A percentile compares a stretch with the other conserved stretches of the same genome.
Conservation (phyloP, 2,113 vertebrate species). For the Baryphthengus martii region DNA sequence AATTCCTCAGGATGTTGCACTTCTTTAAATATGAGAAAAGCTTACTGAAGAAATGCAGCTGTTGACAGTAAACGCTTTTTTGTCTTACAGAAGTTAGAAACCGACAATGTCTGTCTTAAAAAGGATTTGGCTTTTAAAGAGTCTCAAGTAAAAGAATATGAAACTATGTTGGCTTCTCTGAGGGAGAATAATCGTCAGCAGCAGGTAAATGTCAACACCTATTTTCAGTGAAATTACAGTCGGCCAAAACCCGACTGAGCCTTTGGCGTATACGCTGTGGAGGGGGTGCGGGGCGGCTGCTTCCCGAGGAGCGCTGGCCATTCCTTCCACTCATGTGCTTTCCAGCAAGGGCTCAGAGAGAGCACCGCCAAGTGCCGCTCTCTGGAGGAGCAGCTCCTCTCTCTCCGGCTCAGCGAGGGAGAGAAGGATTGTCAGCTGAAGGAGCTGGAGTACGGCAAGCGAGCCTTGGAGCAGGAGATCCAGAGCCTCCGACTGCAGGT, state of each 20-base stretch:
- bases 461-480: constrained; percentile 88
- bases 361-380: constrained; percentile 69
- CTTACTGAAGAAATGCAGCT: not conserved
- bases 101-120: constrained; percentile 83
- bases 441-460: constrained; percentile 84
- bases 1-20: not conserved
- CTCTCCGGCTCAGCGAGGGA: constrained; percentile 70
- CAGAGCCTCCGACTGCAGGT: constrained; percentile 89
- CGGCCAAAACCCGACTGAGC: not conserved
- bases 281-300: not conserved
- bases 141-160: constrained; percentile 87
- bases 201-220: constrained; percentile 74
- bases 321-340: not conserved
- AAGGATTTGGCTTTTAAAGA: constrained; percentile 89
- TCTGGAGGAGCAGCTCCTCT: constrained; percentile 82
- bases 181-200: constrained; percentile 90
- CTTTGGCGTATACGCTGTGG: rapidly evolving
- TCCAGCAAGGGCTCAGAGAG: constrained; percentile 83
- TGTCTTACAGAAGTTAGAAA: constrained; percentile 80
- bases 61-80: not conserved
- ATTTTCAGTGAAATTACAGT: not conserved
- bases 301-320: not conserved
- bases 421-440: constrained; percentile 84
- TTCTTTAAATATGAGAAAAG: too few species aligned
- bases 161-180: constrained; percentile 82